Conservation (phyloP, 2,113 vertebrate species). For the Notothenia rossii region DNA sequence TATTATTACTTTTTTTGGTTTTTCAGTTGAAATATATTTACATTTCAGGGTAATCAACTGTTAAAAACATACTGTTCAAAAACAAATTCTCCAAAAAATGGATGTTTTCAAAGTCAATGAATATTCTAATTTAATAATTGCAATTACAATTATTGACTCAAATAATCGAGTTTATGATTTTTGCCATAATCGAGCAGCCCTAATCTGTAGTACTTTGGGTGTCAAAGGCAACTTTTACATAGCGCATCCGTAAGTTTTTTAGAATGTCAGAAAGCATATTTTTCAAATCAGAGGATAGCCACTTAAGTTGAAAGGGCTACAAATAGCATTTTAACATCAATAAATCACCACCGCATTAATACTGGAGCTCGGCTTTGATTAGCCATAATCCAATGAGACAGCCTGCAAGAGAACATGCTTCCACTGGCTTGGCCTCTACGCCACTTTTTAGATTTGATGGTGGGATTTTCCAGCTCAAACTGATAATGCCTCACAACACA, state of each 20-base stretch:
- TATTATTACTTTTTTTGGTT: too few species aligned
- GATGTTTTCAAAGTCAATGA: too few species aligned
- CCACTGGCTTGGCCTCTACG: background rate
- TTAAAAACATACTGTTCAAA: too few species aligned
- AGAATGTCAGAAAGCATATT: constrained; percentile 35
- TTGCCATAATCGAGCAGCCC: too few species aligned
- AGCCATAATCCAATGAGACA: constrained; percentile 24
- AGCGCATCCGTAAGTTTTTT: constrained; percentile 12
- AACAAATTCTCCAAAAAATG: too few species aligned
- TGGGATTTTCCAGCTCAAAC: background rate
- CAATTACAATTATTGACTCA: too few species aligned
- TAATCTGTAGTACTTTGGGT: background rate
- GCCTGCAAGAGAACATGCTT: background rate
- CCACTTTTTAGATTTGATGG: background rate
- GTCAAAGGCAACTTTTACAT: constrained; percentile 14
- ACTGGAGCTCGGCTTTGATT: constrained; percentile 21
- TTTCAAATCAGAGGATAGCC: constrained; percentile 27
- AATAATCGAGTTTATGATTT: too few species aligned
- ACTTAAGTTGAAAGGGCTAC: constrained; percentile 26
- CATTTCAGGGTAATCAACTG: too few species aligned
- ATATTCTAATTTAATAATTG: too few species aligned
- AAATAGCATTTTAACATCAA: constrained; percentile 50
- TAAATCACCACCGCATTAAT: constrained; percentile 52
- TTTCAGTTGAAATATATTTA: too few species aligned
- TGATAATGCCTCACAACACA: background rate